Percentiles rank a stretch among this genome's conserved stretches.
Evolutionary conservation across 2,113 vertebrate species (phyloP).

Genomic region (Muscicapa adusta): DNA sequence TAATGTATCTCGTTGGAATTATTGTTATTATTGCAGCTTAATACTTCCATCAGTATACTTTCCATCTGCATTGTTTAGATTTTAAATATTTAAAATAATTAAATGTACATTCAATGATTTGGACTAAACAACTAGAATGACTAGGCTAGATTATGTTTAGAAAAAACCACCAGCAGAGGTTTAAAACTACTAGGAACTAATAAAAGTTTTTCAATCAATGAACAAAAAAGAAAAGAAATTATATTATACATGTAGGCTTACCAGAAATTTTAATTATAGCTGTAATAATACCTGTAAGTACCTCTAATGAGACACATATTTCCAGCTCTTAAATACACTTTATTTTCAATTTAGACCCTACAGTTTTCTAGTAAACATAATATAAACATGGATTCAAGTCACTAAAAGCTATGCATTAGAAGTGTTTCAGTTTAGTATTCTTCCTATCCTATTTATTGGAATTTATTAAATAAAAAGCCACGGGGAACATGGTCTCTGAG

Average conservation of each 20-base stretch:
- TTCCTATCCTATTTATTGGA: background rate
- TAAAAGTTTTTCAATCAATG: background rate
- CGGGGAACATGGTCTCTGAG: background rate
- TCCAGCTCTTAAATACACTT: background rate
- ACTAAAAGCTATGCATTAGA: background rate
- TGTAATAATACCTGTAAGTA: fast-evolving
- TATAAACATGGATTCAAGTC: background rate
- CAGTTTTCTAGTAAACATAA: background rate
- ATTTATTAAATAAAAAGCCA: background rate
- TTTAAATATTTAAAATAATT: background rate
- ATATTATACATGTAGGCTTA: background rate
- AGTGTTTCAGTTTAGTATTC: background rate
- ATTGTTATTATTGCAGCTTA: background rate
- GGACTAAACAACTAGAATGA: background rate
- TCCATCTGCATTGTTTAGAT: background rate
- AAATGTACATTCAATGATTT: background rate
- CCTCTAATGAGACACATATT: background rate
- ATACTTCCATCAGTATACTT: background rate
- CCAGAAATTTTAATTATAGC: background rate
- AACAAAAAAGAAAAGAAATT: background rate
- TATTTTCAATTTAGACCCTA: background rate
- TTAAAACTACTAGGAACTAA: background rate
- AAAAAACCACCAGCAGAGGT: background rate
- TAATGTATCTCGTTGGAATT: background rate
- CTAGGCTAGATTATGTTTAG: background rate